Conservation (phyloP, 2,888 invertebrate genomes). For the Cylloceria caligata region DNA sequence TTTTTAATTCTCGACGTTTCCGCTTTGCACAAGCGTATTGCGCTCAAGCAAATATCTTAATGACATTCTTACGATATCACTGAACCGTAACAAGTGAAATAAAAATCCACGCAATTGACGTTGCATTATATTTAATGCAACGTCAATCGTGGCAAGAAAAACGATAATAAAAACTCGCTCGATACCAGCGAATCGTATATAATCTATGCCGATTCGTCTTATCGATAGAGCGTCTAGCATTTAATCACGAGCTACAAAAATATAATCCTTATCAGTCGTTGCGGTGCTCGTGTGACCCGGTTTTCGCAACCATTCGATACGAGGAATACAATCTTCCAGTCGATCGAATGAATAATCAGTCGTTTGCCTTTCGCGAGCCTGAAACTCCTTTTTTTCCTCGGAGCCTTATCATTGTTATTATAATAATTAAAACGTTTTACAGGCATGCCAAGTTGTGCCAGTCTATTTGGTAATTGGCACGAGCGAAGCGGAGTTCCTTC, state of each 20-base stretch:
- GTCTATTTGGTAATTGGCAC: slow-evolving; percentile 76
- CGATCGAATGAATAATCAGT: background rate
- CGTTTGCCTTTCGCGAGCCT: background rate
- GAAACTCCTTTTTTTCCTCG: background rate
- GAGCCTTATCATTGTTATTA: slow-evolving; percentile 32
- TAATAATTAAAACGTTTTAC: slow-evolving; percentile 35
- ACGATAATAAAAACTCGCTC: slow-evolving; percentile 13
- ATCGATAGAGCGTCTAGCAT: slow-evolving; percentile 38
- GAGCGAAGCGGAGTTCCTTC: slow-evolving; percentile 68
- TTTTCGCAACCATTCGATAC: slow-evolving; percentile 21
- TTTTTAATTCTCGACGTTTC: background rate
- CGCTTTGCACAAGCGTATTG: background rate
- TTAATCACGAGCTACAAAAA: slow-evolving; percentile 50
- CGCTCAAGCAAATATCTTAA: background rate
- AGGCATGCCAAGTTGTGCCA: slow-evolving; percentile 65
- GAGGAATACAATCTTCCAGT: background rate
- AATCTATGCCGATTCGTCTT: slow-evolving; percentile 30
- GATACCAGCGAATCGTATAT: slow-evolving; percentile 9
- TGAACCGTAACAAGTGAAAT: background rate
- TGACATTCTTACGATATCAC: background rate
- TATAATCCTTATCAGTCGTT: slow-evolving; percentile 46
- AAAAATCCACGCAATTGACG: slow-evolving; percentile 1
- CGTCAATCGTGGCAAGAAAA: background rate
- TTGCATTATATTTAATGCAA: background rate
- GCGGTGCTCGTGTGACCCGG: slow-evolving; percentile 4